Percentiles rank a stretch among this genome's conserved stretches.
These are phyloP conservation scores for Odontocerum albicorne DNA, from an alignment of 2,888 invertebrate genomes.

Conservation along the genomic window DNA sequence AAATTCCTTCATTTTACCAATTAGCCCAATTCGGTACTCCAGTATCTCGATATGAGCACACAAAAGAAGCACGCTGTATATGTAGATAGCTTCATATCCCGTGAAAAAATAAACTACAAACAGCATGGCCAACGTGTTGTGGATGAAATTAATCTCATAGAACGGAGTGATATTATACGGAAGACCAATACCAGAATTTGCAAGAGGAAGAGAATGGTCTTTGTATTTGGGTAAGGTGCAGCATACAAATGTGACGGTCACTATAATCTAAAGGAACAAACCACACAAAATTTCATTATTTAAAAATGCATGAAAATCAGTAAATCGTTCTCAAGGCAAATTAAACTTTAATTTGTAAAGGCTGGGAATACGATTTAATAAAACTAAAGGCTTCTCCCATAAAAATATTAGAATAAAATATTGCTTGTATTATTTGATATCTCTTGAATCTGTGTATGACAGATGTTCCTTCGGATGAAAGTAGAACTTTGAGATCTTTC, in stretches of 20 bases:
- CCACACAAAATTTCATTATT: neutral
- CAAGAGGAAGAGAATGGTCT: constrained; percentile 6
- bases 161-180: neutral
- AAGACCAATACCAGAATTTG: constrained; percentile 1
- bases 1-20: constrained; percentile 9
- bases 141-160: constrained; percentile 10
- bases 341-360: no score
- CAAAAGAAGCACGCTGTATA: constrained; percentile 20
- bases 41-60: constrained; percentile 25
- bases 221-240: constrained; percentile 4
- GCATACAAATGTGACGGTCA: neutral
- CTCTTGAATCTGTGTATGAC: no score
- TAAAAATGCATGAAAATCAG: no score
- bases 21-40: constrained; percentile 1
- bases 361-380: no score
- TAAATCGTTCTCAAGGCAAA: no score
- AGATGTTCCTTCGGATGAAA: no score
- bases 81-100: constrained; percentile 17
- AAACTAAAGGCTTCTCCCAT: no score
- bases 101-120: constrained; percentile 1
- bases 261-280: constrained; percentile 13
- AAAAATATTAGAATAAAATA: no score
- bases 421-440: no score
- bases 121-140: constrained; percentile 12
- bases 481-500: no score